Evolutionary conservation across 2,797 vertebrate genomes (phyloP), one percentile per base, ranked within the genome.

Genomic region (Danio jaintianensis): DNA sequence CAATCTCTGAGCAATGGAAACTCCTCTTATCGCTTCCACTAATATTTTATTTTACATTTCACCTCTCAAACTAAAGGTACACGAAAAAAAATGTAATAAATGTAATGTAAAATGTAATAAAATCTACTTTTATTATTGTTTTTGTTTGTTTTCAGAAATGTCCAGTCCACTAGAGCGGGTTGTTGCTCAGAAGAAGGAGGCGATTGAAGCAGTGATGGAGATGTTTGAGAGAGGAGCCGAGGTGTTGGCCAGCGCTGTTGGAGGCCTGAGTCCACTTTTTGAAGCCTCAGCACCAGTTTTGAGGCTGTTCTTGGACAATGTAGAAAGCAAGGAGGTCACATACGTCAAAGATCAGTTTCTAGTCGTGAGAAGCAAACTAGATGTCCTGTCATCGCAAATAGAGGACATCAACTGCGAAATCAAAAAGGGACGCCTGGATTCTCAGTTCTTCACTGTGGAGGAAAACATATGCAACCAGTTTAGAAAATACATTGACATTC

Each of bases 381-480:
- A 95, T 0, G 81, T 93, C 9, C 87, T 95, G 55, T 94, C 93
- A 11, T 22, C 73, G 16, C 90, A 94, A 79, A 86, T 94, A 61
- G 90, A 94, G 0, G 92, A 94, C 87, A 92, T 95, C 5, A 88
- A 93, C 80, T 74, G 83, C 0, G 94, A 94, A 89, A 91, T 95
- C 77, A 90, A 88, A 87, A 94, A 90, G 87, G 89, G 90, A 0
- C 71, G 59, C 1, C 66, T 93, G 82, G 94, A 95, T 71, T 87
- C 88, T 0, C 87, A 90, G 20, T 95, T 93, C 87, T 95, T 94
- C 64, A 50, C 56, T 0, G 87, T 91, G 63, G 94, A 95, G 84
- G 94, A 95, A 86, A 94, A 94, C 88, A 82, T 95, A 6, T 85
- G 91, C 58, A 94, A 94, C 87, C 94, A 93, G 88, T 95, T 94